Conservation (phyloP, 2,113 vertebrate species). For the Plecotus auritus region DNA sequence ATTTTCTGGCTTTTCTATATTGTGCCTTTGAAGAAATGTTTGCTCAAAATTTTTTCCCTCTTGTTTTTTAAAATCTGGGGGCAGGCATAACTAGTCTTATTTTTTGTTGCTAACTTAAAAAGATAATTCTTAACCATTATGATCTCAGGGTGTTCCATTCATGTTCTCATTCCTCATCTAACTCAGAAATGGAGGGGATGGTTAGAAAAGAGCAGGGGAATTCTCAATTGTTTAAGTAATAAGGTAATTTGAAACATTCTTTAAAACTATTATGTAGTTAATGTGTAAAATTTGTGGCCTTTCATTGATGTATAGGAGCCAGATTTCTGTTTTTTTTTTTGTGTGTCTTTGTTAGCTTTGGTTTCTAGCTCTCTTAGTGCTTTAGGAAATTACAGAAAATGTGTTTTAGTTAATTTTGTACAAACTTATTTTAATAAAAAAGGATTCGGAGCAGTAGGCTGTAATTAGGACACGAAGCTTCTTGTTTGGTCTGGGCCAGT, state of each 20-base stretch:
- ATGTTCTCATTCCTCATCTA: not conserved
- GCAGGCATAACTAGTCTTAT: not conserved
- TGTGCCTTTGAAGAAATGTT: not conserved
- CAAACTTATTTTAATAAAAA: not conserved
- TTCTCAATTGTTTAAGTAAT: slow-evolving; percentile 20
- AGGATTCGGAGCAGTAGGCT: not conserved
- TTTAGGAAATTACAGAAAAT: slow-evolving; percentile 9
- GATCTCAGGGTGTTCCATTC: not conserved
- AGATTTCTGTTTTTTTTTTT: slow-evolving; percentile 28
- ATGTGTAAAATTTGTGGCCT: slow-evolving; percentile 19
- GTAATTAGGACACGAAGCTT: not conserved
- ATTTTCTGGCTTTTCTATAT: not conserved
- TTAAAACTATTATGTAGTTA: slow-evolving; percentile 3
- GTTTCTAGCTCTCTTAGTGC: slow-evolving; percentile 12
- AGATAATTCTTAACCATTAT: not conserved
- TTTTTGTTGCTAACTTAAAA: not conserved
- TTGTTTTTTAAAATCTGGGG: not conserved
- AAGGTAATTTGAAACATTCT: slow-evolving; percentile 24
- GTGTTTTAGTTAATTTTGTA: not conserved
- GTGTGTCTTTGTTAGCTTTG: slow-evolving; percentile 25
- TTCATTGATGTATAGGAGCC: not conserved
- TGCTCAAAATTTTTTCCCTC: not conserved
- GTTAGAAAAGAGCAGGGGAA: not conserved
- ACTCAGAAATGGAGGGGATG: not conserved
- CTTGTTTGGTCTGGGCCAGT: not conserved